These are phyloP conservation scores for Neomonachus schauinslandi DNA, from an alignment of 2,113 vertebrate genomes.

Conservation along the genomic window DNA sequence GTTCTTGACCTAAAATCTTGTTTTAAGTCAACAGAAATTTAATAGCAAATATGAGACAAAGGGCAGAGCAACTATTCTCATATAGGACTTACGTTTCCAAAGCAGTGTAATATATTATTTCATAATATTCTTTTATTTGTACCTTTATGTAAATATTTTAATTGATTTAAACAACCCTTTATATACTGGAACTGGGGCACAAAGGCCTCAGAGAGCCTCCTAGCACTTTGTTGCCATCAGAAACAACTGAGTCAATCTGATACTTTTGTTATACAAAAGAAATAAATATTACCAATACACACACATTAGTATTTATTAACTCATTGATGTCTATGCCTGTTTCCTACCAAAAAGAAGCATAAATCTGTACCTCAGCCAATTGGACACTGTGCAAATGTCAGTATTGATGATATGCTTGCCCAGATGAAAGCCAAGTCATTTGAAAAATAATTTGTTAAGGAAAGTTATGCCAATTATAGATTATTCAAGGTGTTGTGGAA, in stretches of 20 bases:
- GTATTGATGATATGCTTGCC: not conserved
- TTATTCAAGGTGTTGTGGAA: not conserved
- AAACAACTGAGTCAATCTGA: not conserved
- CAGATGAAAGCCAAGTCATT: not conserved
- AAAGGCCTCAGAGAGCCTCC: not conserved
- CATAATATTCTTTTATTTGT: not conserved
- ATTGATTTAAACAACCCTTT: not conserved
- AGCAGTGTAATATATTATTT: not conserved
- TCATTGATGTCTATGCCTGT: not conserved
- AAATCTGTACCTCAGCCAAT: not conserved
- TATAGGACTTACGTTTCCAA: not conserved
- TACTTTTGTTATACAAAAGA: not conserved
- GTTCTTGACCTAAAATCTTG: not conserved
- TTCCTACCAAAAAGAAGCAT: not conserved
- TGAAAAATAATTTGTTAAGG: conserved; percentile 21
- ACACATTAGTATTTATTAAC: not conserved
- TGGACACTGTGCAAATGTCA: not conserved
- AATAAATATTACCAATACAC: not conserved
- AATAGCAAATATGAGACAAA: not conserved
- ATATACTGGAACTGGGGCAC: not conserved
- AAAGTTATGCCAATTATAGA: conserved; percentile 31
- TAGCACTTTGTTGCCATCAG: not conserved
- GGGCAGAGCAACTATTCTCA: not conserved
- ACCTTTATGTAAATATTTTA: not conserved
- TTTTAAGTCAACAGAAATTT: conserved; percentile 3